phyloP scores from a whole-genome alignment of 2,113 vertebrate genomes.

The Salvelinus sp. region DNA sequence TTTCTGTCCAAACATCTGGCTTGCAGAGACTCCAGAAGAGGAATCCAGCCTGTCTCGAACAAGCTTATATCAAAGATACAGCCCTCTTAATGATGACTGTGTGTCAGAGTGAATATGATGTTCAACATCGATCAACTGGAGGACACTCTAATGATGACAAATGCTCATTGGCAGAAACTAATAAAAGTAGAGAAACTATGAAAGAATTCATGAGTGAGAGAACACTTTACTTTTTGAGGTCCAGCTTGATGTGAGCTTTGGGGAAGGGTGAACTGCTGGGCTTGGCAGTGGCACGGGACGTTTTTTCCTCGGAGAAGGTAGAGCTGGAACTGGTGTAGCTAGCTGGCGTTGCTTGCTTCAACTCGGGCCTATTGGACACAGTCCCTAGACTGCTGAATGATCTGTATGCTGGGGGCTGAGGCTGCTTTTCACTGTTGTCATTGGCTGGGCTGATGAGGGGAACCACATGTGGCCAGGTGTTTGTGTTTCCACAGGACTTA shows the following conservation, averaged over 20 bases:
- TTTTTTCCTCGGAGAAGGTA: not conserved
- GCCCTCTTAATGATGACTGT: conserved; percentile 53
- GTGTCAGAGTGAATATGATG: conserved; percentile 58
- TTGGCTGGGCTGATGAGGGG: conserved; percentile 21
- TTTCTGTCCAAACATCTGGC: conserved; percentile 61
- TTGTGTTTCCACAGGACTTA: not conserved
- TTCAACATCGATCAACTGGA: conserved; percentile 50
- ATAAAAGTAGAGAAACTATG: conserved; percentile 21
- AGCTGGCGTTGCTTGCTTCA: not conserved
- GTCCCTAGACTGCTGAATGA: not conserved
- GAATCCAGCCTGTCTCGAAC: conserved; percentile 38
- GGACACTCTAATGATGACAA: conserved; percentile 58
- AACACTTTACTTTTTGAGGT: conserved; percentile 55
- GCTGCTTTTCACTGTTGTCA: not conserved
- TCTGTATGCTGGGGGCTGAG: not conserved
- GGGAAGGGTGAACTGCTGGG: not conserved
- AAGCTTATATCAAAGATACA: conserved; percentile 51
- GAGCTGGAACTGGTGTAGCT: not conserved
- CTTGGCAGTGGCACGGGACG: not conserved
- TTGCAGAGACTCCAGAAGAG: conserved; percentile 44
- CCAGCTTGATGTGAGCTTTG: conserved; percentile 10
- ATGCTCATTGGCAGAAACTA: conserved; percentile 40
- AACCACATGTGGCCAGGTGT: conserved; percentile 30
- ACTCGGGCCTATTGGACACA: not conserved
- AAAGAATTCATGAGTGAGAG: conserved; percentile 27